These are phyloP conservation scores for Pomacea canaliculata DNA, from an alignment of 2,888 invertebrate genomes.

Conservation along the genomic window DNA sequence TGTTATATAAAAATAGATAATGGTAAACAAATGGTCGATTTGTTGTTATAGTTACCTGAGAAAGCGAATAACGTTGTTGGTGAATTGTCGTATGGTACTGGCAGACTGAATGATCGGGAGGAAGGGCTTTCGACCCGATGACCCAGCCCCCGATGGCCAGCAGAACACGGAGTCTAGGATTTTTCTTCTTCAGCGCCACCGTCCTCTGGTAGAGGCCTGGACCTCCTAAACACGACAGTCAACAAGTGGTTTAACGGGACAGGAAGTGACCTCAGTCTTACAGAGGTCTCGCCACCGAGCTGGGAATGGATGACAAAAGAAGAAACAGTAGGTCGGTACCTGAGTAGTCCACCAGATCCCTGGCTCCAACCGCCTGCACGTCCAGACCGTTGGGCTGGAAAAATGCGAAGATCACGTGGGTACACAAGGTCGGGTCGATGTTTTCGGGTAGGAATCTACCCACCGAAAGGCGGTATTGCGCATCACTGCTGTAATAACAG, in stretches of 20 bases:
- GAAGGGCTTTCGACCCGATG: slow-evolving; percentile 61
- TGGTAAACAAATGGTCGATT: too few species aligned
- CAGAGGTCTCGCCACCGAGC: too few species aligned
- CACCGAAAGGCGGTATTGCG: slow-evolving; percentile 86
- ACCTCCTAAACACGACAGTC: neutral
- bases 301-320: too few species aligned
- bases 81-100: slow-evolving; percentile 31
- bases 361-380: slow-evolving; percentile 26
- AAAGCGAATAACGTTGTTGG: slow-evolving; percentile 42
- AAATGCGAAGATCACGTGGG: slow-evolving; percentile 96
- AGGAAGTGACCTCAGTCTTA: neutral
- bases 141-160: slow-evolving; percentile 63
- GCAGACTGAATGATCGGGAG: slow-evolving; percentile 47
- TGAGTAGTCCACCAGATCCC: too few species aligned
- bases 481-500: slow-evolving; percentile 99
- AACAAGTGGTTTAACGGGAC: slow-evolving; percentile 7
- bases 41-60: slow-evolving; percentile 29
- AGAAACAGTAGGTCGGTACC: too few species aligned
- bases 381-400: slow-evolving; percentile 80
- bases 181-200: slow-evolving; percentile 27
- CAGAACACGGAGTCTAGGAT: slow-evolving; percentile 45
- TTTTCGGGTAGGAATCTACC: slow-evolving; percentile 90
- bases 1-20: too few species aligned
- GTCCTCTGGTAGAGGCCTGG: slow-evolving; percentile 30
- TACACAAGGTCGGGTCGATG: slow-evolving; percentile 93